These are phyloP conservation scores for Eupithecia vulgata DNA, from an alignment of 2,888 invertebrate species.

Conservation along the genomic window DNA sequence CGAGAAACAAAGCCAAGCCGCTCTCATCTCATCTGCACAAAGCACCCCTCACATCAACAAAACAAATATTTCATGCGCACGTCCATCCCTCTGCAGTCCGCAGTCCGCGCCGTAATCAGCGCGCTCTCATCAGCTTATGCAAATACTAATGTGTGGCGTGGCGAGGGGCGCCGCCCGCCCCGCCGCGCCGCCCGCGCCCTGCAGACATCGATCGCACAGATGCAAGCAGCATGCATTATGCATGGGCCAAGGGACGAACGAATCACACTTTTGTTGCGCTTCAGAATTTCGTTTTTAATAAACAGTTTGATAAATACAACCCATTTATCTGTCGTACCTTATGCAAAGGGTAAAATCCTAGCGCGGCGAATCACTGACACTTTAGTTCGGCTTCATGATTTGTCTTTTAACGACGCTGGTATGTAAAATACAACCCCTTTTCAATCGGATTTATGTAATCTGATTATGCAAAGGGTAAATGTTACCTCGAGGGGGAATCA, in stretches of 20 bases:
- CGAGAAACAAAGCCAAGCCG: background rate
- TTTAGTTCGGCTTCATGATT: background rate
- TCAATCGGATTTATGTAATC: background rate
- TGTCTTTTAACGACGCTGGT: background rate
- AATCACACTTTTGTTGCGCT: background rate
- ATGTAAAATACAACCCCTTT: background rate
- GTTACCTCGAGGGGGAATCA: background rate
- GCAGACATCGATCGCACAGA: constrained; percentile 30
- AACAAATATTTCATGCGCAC: constrained; percentile 33
- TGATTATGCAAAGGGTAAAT: constrained; percentile 2
- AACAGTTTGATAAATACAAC: background rate
- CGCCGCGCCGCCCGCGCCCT: too few species aligned
- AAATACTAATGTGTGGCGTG: constrained; percentile 54
- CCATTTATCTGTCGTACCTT: background rate
- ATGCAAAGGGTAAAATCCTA: background rate
- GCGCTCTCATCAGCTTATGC: constrained; percentile 67
- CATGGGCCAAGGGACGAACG: constrained; percentile 27
- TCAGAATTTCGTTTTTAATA: background rate
- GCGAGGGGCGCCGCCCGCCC: constrained; percentile 2
- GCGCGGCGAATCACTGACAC: background rate
- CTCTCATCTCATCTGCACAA: background rate
- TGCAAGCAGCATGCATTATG: constrained; percentile 52
- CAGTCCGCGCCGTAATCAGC: constrained; percentile 51
- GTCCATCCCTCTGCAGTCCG: constrained; percentile 42
- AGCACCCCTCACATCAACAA: constrained; percentile 21